Evolutionary conservation across 2,888 invertebrate genomes (phyloP).

Genomic region (Cacoxenus indagator): DNA sequence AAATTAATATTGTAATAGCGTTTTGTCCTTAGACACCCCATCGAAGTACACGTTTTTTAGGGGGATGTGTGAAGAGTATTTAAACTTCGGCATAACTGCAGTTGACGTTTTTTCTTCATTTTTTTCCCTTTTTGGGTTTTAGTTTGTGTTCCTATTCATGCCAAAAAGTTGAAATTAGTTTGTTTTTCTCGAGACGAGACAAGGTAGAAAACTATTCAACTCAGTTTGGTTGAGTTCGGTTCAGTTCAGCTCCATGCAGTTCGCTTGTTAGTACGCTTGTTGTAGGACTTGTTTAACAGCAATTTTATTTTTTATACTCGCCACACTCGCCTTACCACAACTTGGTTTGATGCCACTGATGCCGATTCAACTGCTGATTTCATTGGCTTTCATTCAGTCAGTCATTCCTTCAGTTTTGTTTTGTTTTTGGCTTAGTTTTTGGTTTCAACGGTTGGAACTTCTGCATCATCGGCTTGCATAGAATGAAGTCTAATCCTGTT

Average conservation of each 20-base stretch:
- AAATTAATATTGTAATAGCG: no score
- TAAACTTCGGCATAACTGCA: no score
- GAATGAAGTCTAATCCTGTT: not conserved
- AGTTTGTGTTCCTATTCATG: not conserved
- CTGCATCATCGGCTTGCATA: not conserved
- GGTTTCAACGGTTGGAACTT: constrained; percentile 8
- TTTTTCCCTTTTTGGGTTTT: not conserved
- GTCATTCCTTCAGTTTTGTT: not conserved
- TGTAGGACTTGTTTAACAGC: not conserved
- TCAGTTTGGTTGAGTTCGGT: not conserved
- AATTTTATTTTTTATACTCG: not conserved
- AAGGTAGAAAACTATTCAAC: constrained; percentile 4
- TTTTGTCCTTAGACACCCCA: no score
- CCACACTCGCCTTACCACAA: not conserved
- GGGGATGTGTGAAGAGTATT: no score
- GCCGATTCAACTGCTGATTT: not conserved
- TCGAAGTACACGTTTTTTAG: no score
- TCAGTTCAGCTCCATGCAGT: not conserved
- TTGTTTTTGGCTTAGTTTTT: not conserved
- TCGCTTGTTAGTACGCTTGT: not conserved
- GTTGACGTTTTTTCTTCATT: not conserved
- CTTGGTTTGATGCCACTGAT: not conserved
- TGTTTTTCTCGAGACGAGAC: constrained; percentile 26
- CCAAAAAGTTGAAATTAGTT: constrained; percentile 42
- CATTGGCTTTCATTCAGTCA: not conserved